Evolutionary conservation across 2,113 vertebrate species (phyloP).

Genomic region (Cynoglossus semilaevis): DNA sequence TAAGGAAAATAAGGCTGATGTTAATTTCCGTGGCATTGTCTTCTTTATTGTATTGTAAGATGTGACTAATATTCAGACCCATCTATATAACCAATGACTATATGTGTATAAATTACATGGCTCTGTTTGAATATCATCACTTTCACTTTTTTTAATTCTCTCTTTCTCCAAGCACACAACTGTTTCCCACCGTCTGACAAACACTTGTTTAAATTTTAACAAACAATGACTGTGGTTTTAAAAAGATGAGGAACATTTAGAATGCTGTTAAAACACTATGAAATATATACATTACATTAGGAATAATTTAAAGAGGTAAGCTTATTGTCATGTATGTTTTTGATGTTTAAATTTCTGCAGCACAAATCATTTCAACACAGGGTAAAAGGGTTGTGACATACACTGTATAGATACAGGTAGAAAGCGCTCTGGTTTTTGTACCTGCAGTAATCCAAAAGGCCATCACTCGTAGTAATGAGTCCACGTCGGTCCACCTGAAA

Average conservation of each 20-base stretch:
- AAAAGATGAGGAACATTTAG: slow-evolving; percentile 55
- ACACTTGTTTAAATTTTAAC: slow-evolving; percentile 19
- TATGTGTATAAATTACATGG: slow-evolving; percentile 56
- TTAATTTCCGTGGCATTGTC: slow-evolving; percentile 67
- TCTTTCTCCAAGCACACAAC: slow-evolving; percentile 44
- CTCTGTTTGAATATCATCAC: slow-evolving; percentile 17
- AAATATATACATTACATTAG: slow-evolving; percentile 30
- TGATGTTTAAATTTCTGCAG: slow-evolving; percentile 48
- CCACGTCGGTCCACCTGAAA: slow-evolving; percentile 33
- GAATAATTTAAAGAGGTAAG: slow-evolving; percentile 37
- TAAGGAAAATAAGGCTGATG: slow-evolving; percentile 43
- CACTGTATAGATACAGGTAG: slow-evolving; percentile 55
- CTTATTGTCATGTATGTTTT: slow-evolving; percentile 38
- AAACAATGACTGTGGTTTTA: slow-evolving; percentile 37
- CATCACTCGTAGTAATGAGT: slow-evolving; percentile 16
- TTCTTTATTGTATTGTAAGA: slow-evolving; percentile 61
- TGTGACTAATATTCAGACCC: slow-evolving; percentile 66
- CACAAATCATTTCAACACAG: slow-evolving; percentile 69
- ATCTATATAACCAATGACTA: slow-evolving; percentile 68
- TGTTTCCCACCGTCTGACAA: slow-evolving; percentile 10
- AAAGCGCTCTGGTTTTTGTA: slow-evolving; percentile 57
- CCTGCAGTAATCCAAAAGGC: slow-evolving; percentile 25
- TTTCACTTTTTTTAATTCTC: slow-evolving; percentile 59
- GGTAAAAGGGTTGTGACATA: slow-evolving; percentile 59
- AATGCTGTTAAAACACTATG: slow-evolving; percentile 55